Evolutionary conservation across 2,888 invertebrate species (phyloP), one percentile per base, ranked within the genome.

Genomic region (Tenthredo livida): DNA sequence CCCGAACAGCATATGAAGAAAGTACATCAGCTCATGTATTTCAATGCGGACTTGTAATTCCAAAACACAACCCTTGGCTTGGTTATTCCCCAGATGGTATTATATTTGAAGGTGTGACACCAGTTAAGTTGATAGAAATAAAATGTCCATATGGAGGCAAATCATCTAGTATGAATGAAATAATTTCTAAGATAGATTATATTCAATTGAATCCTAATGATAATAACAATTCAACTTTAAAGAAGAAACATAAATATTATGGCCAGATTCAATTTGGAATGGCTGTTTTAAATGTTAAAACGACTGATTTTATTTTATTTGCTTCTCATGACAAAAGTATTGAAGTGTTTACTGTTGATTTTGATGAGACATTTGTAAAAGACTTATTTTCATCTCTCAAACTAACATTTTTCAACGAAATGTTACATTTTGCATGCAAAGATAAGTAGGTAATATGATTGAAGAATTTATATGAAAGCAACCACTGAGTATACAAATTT

Each of bases 201-300:
- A 37, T 37, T 37, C 37, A 37, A 37, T 2, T 2, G 7, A 37
- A 37, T 7, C 37, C 37, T 2, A 40, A 54, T 7, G 21, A 50
- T 17, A 7, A 33, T 2, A 29, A 10, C 12, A 54, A 2, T 37
- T 37, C 58, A 17, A 54, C 12, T 80, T 80, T 61, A 25, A 80
- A 80, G 10, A 58, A 80, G 58, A 80, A 80, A 5, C 80, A 80
- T 12, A 37, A 29, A 3, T 58, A 80, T n/a, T 80, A 80, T 33
- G 80, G 58, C 37, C 80, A 80, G 37, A 58, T 80, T 25, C 80
- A 80, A 15, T 7, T 80, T 2, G 80, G 80, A 17, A 61, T 80
- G 80, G 61, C 10, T n/a, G 12, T 80, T 17, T 17, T 80, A 6
- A 80, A 80, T 61, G 7, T 80, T 0, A 7, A 37, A 61, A 61